These are phyloP conservation scores for Cybosia mesomella DNA, from an alignment of 2,888 invertebrate genomes.

Conservation along the genomic window DNA sequence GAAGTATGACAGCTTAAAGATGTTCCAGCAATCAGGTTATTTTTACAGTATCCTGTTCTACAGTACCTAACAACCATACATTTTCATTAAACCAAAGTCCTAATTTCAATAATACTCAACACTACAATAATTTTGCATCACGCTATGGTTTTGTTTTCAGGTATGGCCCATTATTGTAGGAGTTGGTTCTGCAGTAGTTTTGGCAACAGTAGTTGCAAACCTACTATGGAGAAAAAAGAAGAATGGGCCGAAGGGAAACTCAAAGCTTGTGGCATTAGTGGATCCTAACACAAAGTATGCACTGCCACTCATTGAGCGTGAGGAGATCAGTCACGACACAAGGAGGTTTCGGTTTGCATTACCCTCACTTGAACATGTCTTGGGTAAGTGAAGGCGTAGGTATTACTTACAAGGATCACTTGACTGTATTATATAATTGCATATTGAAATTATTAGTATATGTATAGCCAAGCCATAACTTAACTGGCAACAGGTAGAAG, in stretches of 20 bases:
- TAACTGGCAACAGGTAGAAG: no score
- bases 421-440: no score
- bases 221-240: constrained; percentile 75
- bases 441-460: no score
- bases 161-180: constrained; percentile 87
- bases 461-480: no score
- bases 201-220: constrained; percentile 88
- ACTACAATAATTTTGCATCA: background rate
- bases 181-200: constrained; percentile 86
- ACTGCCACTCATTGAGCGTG: constrained; percentile 94
- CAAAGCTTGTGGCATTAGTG: constrained; percentile 86
- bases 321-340: constrained; percentile 97
- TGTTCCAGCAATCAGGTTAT: no score
- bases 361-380: constrained; percentile 94
- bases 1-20: no score
- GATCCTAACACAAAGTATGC: constrained; percentile 95
- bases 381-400: constrained; percentile 86
- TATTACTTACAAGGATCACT: background rate
- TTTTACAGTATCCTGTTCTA: no score
- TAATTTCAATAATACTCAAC: no score
- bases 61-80: no score
- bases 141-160: constrained; percentile 62
- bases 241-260: constrained; percentile 33
- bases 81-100: no score
- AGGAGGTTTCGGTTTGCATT: constrained; percentile 96